A percentile compares a stretch with the other conserved stretches of the same genome.
Conservation (phyloP, 2,113 vertebrate genomes). For the Hoplias malabaricus region DNA sequence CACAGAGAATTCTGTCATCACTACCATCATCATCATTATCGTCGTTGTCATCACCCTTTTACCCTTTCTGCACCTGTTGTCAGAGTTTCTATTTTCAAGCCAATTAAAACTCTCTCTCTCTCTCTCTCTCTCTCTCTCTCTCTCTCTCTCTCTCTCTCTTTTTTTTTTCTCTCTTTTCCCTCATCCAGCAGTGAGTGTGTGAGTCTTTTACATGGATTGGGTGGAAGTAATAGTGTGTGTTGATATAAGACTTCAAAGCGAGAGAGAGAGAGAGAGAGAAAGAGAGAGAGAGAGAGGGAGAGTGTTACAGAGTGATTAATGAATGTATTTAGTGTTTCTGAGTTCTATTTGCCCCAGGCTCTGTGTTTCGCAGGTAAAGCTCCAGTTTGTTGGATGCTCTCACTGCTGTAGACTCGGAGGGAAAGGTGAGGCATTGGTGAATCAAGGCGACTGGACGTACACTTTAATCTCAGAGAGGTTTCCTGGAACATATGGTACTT, state of each 20-base stretch:
- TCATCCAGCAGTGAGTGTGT: too few relatives aligned
- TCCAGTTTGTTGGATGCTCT: not conserved
- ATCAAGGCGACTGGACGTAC: not conserved
- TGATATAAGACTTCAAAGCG: too few relatives aligned
- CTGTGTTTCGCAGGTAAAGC: slow-evolving; percentile 26
- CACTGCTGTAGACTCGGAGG: not conserved
- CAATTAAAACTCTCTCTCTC: slow-evolving; percentile 46
- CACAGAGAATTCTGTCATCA: not conserved
- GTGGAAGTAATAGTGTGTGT: too few relatives aligned
- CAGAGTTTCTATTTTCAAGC: slow-evolving; percentile 37
- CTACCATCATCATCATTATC: not conserved
- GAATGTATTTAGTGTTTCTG: slow-evolving; percentile 12
- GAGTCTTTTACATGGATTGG: too few relatives aligned
- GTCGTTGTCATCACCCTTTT: too few relatives aligned
- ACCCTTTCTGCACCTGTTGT: not conserved
- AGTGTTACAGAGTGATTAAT: not conserved
- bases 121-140: too few relatives aligned
- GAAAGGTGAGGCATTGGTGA: not conserved
- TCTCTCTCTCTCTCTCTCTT: not conserved
- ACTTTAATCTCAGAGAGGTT: not conserved
- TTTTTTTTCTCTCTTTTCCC: too few relatives aligned
- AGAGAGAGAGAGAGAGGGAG: not conserved
- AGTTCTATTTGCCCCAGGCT: slow-evolving; percentile 4
- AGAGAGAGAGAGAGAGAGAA: not conserved
- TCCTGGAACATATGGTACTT: too few relatives aligned